These are phyloP conservation scores for Drosophila biarmipes DNA, from an alignment of 1,140 invertebrate genomes.

Conservation along the genomic window DNA sequence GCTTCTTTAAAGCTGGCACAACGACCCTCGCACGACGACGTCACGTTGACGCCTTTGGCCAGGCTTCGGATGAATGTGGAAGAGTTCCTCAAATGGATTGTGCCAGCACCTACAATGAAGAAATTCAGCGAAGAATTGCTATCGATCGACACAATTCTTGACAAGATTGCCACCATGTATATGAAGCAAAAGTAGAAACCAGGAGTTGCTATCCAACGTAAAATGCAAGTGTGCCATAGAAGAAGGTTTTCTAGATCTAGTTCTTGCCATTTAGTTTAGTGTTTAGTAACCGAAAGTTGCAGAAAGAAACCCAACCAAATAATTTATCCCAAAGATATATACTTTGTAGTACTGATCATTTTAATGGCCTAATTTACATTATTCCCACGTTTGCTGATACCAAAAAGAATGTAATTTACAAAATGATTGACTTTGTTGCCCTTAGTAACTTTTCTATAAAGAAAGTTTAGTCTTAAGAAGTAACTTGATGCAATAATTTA, in stretches of 20 bases:
- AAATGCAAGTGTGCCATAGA: slow-evolving; percentile 65
- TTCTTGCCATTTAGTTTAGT: slow-evolving; percentile 73
- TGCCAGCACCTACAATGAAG: slow-evolving; percentile 91
- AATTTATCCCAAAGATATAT: slow-evolving; percentile 66
- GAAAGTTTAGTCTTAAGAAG: slow-evolving; percentile 6
- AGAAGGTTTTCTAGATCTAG: slow-evolving; percentile 54
- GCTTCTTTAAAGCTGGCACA: slow-evolving; percentile 91
- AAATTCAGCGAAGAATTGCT: slow-evolving; percentile 90
- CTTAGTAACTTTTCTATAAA: slow-evolving; percentile 11
- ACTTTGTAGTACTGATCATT: slow-evolving; percentile 37
- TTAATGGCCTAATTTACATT: slow-evolving; percentile 24
- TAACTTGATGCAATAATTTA: slow-evolving; percentile 33
- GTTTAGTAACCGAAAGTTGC: slow-evolving; percentile 35
- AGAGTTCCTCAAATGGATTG: slow-evolving; percentile 91
- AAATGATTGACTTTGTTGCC: slow-evolving; percentile 6
- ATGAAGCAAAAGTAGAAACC: slow-evolving; percentile 75
- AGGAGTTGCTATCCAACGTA: slow-evolving; percentile 31
- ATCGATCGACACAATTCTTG: slow-evolving; percentile 91
- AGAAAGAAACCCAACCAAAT: slow-evolving; percentile 58
- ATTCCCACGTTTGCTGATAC: slow-evolving; percentile 42
- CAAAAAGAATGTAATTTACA: slow-evolving; percentile 43
- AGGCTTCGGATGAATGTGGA: slow-evolving; percentile 90
- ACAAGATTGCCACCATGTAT: slow-evolving; percentile 85
- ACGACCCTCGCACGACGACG: slow-evolving; percentile 87
- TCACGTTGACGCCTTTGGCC: slow-evolving; percentile 86